These are phyloP conservation scores for Nezara viridula DNA, from an alignment of 2,888 invertebrate genomes.

Conservation along the genomic window DNA sequence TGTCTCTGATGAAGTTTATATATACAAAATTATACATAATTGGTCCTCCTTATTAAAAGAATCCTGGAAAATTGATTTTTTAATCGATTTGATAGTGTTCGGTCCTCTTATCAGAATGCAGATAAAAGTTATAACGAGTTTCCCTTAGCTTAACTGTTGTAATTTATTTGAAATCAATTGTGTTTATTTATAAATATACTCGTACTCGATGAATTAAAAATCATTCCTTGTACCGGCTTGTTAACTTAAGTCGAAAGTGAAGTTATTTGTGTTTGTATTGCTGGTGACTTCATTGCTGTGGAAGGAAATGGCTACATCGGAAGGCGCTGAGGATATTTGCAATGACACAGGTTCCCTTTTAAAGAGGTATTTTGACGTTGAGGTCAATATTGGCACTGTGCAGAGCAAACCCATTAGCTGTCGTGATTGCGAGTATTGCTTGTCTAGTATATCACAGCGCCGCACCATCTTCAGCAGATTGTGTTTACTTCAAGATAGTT, in stretches of 20 bases:
- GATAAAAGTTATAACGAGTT: too few species aligned
- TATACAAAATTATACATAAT: too few species aligned
- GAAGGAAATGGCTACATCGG: neutral
- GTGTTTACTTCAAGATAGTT: neutral
- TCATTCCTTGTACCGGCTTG: neutral
- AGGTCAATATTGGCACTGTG: neutral
- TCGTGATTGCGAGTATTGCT: neutral
- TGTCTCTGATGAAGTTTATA: too few species aligned
- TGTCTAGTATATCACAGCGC: neutral
- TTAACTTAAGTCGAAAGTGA: neutral
- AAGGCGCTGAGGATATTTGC: neutral
- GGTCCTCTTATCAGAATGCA: too few species aligned
- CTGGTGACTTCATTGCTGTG: neutral
- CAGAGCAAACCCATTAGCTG: slow-evolving; percentile 18
- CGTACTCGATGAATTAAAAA: neutral
- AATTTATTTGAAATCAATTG: too few species aligned
- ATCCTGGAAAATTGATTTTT: too few species aligned
- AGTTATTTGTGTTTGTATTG: neutral
- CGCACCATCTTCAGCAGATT: neutral
- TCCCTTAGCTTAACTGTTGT: too few species aligned
- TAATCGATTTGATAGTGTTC: too few species aligned
- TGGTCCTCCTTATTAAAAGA: too few species aligned
- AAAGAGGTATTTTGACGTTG: neutral
- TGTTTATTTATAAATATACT: too few species aligned
- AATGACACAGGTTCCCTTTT: slow-evolving; percentile 42